Conservation (phyloP, 2,888 invertebrate species). For the Chironomus tentans region DNA sequence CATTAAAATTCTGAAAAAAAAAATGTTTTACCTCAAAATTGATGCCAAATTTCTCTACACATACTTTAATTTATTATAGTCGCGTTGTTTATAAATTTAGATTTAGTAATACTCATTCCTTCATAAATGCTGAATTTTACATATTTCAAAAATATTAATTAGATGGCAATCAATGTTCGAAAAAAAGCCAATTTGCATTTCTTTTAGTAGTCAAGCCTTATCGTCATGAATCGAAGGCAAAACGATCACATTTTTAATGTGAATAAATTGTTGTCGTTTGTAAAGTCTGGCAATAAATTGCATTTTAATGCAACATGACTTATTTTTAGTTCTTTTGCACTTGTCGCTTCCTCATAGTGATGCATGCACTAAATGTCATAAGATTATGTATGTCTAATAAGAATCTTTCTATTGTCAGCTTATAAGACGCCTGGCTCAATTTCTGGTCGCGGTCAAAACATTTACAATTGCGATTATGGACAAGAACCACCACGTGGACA, state of each 20-base stretch:
- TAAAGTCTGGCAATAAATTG: neutral
- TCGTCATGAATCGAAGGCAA: no score
- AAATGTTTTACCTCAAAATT: neutral
- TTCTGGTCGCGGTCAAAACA: slow-evolving; percentile 64
- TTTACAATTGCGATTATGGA: slow-evolving; percentile 66
- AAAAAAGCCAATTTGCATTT: no score
- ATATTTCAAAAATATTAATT: no score
- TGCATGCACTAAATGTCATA: no score
- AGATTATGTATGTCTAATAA: no score
- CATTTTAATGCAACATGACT: slow-evolving; percentile 3
- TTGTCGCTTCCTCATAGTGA: no score
- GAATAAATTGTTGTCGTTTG: neutral
- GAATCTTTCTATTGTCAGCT: slow-evolving; percentile 41
- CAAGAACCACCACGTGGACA: slow-evolving; percentile 60
- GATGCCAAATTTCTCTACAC: neutral
- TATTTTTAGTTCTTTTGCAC: neutral
- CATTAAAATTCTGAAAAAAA: neutral
- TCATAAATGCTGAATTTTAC: neutral
- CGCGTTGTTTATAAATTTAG: no score
- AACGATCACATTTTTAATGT: neutral
- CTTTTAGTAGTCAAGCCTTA: no score
- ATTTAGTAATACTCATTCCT: neutral
- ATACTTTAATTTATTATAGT: no score
- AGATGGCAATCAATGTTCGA: no score
- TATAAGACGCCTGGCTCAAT: slow-evolving; percentile 64